Evolutionary conservation across 1,140 invertebrate species (phyloP).

Genomic region (Nasonia longicornis): DNA sequence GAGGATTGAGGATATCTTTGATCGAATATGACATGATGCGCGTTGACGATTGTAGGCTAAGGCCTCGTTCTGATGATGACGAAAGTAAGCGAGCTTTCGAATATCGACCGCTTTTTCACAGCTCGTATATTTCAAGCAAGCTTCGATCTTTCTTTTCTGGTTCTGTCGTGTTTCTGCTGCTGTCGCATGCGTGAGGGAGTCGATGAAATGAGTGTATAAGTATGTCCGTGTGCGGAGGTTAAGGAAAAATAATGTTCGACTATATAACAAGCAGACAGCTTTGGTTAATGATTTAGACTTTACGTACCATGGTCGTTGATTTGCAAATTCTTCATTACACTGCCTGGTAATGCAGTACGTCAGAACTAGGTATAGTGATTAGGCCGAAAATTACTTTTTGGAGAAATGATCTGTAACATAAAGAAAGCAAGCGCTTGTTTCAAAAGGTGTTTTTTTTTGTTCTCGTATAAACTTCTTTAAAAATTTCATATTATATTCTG

Average conservation of each 20-base stretch:
- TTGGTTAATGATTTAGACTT: slow-evolving; percentile 23
- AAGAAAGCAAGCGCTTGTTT: slow-evolving; percentile 1
- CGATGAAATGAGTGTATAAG: not conserved
- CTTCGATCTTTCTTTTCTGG: not conserved
- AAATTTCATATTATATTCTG: not conserved
- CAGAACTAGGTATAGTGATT: slow-evolving; percentile 28
- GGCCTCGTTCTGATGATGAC: not conserved
- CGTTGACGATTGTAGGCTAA: slow-evolving; percentile 29
- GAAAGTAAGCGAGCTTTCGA: slow-evolving; percentile 17
- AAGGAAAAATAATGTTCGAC: not conserved
- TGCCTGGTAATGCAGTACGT: slow-evolving; percentile 44
- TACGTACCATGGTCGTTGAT: slow-evolving; percentile 58
- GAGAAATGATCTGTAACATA: slow-evolving; percentile 40
- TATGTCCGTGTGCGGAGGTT: not conserved
- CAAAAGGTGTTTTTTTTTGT: not conserved
- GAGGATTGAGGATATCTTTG: not conserved
- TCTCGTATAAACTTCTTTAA: not conserved
- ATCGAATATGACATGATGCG: not conserved
- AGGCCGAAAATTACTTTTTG: slow-evolving; percentile 22
- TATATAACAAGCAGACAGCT: not conserved
- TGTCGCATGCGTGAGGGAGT: not conserved
- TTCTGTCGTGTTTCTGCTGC: not conserved
- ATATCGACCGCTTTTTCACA: not conserved
- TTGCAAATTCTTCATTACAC: slow-evolving; percentile 60
- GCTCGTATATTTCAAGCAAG: not conserved